Conservation (phyloP, 2,797 vertebrate species). For the Acanthornis magna region DNA sequence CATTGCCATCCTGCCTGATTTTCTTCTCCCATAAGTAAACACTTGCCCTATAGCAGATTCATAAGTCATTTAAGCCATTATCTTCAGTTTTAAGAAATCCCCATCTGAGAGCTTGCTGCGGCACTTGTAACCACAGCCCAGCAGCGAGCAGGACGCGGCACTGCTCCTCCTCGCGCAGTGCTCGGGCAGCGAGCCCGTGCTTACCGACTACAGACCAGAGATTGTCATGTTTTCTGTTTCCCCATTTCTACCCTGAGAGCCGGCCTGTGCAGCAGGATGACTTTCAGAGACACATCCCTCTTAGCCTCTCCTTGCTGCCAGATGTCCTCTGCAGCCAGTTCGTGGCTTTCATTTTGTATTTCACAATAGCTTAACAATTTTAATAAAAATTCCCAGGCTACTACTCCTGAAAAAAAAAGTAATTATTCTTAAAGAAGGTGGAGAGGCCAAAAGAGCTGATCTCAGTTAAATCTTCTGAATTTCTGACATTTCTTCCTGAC, state of each 20-base stretch:
- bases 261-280: neutral
- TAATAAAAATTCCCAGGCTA: neutral
- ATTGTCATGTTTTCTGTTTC: neutral
- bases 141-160: neutral
- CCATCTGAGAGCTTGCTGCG: neutral
- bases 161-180: neutral
- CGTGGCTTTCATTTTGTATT: neutral
- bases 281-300: neutral
- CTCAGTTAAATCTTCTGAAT: neutral
- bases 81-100: neutral
- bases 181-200: neutral
- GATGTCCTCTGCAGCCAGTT: conserved; percentile 22
- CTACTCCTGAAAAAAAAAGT: neutral
- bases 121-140: conserved; percentile 21
- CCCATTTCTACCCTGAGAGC: neutral
- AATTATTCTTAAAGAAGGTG: neutral
- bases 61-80: neutral
- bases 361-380: neutral
- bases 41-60: neutral
- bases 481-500: neutral
- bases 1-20: neutral
- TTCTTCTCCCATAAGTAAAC: neutral
- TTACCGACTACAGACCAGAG: neutral
- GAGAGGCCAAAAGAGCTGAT: neutral
- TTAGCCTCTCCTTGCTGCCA: conserved; percentile 16